Evolutionary conservation across 2,113 vertebrate genomes (phyloP), one percentile per base, ranked within the genome.

Genomic region (Murina feae): DNA sequence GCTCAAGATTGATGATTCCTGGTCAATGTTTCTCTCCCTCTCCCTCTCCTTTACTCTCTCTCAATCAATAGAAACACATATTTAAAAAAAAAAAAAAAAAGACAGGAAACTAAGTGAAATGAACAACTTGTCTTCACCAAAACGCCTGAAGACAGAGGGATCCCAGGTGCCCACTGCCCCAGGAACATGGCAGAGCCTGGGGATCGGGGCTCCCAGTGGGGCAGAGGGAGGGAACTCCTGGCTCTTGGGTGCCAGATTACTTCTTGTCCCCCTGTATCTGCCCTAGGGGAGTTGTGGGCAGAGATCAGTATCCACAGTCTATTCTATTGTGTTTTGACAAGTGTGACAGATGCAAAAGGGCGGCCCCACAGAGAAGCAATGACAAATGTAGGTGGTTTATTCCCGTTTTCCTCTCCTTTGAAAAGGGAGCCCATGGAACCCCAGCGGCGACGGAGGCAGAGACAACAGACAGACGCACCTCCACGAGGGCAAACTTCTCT

Each of bases 401-500:
- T 47, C 49, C 21, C 0, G 32, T 35, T 14, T 55, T 47, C 37
- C 14, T 69, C n/a, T 23, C n/a, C 28, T 89, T 60, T 13, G 25
- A 30, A 16, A 28, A 23, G 66, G n/a, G 30, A 51, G 74, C 5
- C 2, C 5, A 32, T 2, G 0, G 6, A 6, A 51, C n/a, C 14
- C 12, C 16, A 30, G 68, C 2, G 0, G 5, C 8, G 20, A 1
- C 1, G 0, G 20, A 32, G 68, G 20, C 11, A 10, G 47, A 30
- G n/a, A 51, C 13, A 9, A 85, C 16, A 14, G n/a, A 51, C 23
- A 1, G 0, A 18, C 96, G 94, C 95, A 99, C 99, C 98, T 99
- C 99, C 81, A 99, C 99, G 93, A 99, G 97, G 65, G 99, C 99
- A 93, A 99, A 99, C 94, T 99, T 99, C 97, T 99, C 99, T 96